These are phyloP conservation scores for Tridacna crocea DNA, from an alignment of 2,888 invertebrate species.

Conservation along the genomic window DNA sequence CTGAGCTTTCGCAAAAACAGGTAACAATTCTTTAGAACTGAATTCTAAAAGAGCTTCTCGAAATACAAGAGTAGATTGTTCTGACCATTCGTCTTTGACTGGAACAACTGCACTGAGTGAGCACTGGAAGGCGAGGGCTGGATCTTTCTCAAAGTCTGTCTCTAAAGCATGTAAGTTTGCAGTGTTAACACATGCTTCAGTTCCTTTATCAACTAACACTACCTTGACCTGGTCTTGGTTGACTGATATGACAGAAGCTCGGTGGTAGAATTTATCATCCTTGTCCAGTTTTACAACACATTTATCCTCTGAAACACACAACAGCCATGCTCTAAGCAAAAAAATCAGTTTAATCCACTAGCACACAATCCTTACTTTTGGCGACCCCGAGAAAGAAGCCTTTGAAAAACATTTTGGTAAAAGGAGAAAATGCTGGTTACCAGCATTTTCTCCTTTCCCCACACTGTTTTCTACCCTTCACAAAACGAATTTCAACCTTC, in stretches of 20 bases:
- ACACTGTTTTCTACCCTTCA: no score
- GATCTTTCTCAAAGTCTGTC: constrained; percentile 67
- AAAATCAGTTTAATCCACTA: no score
- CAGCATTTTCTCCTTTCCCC: no score
- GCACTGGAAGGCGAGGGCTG: constrained; percentile 77
- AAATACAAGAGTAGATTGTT: constrained; percentile 55
- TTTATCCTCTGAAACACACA: constrained; percentile 35
- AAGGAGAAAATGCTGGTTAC: no score
- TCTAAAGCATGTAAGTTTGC: constrained; percentile 63
- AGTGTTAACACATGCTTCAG: constrained; percentile 46
- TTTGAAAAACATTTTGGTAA: no score
- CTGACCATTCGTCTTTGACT: constrained; percentile 56
- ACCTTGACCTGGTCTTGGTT: constrained; percentile 56
- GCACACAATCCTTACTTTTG: no score
- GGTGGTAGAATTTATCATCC: constrained; percentile 46
- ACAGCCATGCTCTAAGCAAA: not conserved
- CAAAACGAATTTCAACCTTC: no score
- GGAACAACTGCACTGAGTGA: constrained; percentile 62
- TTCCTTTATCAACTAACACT: constrained; percentile 72
- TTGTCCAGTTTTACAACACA: constrained; percentile 56
- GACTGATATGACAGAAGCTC: constrained; percentile 55
- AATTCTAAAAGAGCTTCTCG: constrained; percentile 58
- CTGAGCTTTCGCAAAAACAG: constrained; percentile 42
- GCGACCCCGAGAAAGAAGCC: no score
- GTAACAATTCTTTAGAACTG: constrained; percentile 31